phyloP scores from a whole-genome alignment of 2,888 invertebrate genomes.

The Synanthedon vespiformis region DNA sequence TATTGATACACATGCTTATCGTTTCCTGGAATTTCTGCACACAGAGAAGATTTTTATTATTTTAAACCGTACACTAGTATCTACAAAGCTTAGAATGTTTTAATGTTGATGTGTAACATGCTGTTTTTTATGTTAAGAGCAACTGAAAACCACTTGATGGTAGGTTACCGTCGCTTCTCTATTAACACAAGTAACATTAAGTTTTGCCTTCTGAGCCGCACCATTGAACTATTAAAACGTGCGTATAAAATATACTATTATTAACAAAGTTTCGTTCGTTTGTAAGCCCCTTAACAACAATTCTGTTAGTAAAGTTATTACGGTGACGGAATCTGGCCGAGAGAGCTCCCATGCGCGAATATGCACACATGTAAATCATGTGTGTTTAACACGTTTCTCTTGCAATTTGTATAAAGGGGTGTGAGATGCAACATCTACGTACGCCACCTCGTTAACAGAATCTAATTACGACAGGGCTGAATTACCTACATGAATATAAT shows the following conservation, averaged over 20 bases:
- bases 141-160: too few relatives aligned
- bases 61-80: slow-evolving; percentile 6
- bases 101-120: too few relatives aligned
- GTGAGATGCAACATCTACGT: background rate
- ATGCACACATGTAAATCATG: background rate
- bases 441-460: background rate
- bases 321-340: background rate
- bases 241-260: background rate
- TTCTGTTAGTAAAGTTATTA: background rate
- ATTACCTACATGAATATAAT: background rate
- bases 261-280: too few relatives aligned
- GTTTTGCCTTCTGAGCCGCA: background rate
- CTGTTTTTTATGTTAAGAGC: too few relatives aligned
- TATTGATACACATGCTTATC: slow-evolving; percentile 57
- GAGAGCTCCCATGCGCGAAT: background rate
- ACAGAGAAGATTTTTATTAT: slow-evolving; percentile 6
- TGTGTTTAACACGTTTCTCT: background rate
- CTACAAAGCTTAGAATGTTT: too few relatives aligned
- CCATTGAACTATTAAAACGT: background rate
- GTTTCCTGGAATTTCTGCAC: slow-evolving; percentile 62
- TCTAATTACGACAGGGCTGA: background rate
- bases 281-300: too few relatives aligned
- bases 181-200: too few relatives aligned
- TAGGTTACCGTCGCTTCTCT: too few relatives aligned
- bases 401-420: background rate